Evolutionary conservation across 2,888 invertebrate species (phyloP).

Genomic region (Sphaerophoria rueppellii): DNA sequence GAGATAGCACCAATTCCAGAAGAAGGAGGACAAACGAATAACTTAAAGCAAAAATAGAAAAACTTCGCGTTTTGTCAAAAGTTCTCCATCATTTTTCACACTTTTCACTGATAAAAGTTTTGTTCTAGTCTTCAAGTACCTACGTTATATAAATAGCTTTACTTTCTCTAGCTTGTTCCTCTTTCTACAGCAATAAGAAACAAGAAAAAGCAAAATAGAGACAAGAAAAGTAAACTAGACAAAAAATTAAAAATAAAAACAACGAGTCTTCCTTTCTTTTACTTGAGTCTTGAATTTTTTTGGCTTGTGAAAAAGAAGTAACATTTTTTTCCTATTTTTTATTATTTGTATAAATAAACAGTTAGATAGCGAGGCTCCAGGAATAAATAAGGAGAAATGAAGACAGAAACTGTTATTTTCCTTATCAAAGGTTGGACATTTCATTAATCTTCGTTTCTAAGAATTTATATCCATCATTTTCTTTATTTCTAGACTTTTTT

Average conservation of each 20-base stretch:
- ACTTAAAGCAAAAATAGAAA: conserved; percentile 2
- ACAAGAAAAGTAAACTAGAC: background rate
- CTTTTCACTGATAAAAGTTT: conserved; percentile 71
- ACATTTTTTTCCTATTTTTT: conserved; percentile 1
- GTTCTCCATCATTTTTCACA: conserved; percentile 73
- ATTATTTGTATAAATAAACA: conserved; percentile 5
- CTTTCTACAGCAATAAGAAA: conserved; percentile 2
- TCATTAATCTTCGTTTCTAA: conserved; percentile 69
- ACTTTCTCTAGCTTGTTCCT: conserved; percentile 35
- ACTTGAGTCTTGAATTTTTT: conserved; percentile 19
- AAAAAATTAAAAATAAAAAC: conserved; percentile 31
- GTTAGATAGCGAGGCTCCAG: conserved; percentile 53
- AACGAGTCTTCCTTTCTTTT: conserved; percentile 31
- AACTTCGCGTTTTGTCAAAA: conserved; percentile 71
- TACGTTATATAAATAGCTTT: conserved; percentile 68
- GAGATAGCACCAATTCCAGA: conserved; percentile 5
- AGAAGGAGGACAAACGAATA: background rate
- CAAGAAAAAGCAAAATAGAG: conserved; percentile 27
- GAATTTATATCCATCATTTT: conserved; percentile 70
- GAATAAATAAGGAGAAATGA: conserved; percentile 49
- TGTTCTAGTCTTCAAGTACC: conserved; percentile 54
- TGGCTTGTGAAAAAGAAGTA: conserved; percentile 27
- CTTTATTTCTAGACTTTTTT: conserved; percentile 7
- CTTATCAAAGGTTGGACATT: conserved; percentile 71
- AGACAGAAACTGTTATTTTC: conserved; percentile 72